Base-by-base conservation (phyloP, 2,113 vertebrate genomes). In the Ctenomys sociabilis region DNA sequence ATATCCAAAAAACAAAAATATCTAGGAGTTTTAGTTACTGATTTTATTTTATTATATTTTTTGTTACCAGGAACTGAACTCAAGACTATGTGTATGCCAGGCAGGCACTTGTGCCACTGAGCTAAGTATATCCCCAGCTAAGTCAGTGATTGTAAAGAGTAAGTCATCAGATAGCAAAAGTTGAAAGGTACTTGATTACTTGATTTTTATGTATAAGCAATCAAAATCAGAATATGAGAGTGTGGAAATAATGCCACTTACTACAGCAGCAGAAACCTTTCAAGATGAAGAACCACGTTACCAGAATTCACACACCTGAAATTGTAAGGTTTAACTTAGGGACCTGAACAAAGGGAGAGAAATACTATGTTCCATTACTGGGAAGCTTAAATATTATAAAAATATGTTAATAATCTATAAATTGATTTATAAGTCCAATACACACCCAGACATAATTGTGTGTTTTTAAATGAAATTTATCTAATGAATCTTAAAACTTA, bases 401-500 rank as follows among this genome's bases (percentile, higher is more conserved):
- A 92, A 89, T 1, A 28, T 24, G 32, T 21, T 94, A 59, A 64
- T 81, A 73, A 12, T 93, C 66, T 43, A 63, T 40, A 85, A 63
- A 93, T 22, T 94, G 43, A 93, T 70, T 91, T 68, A 87, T 81
- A 84, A 81, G 57, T 82, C 5, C 14, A 86, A 52, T 28, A n/a
- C 1, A 87, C 45, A 86, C 66, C 3, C 1, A 37, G 19, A n/a
- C 26, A 78, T 90, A 96, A 90, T 5, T 93, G 54, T 3, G 4
- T 6, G 88, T 24, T 75, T 90, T 86, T 61, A 59, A 92, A 37
- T 22, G 9, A 24, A 40, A 57, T 91, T 66, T 68, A 5, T 66
- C 30, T 95, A 94, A 81, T 0, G 17, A 13, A 94, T n/a, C 85
- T 7, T 45, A 83, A 96, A 87, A 88, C 63, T 64, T 73, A 77